Conservation (phyloP, 1,140 invertebrate genomes). For the Listronotus bonariensis region DNA sequence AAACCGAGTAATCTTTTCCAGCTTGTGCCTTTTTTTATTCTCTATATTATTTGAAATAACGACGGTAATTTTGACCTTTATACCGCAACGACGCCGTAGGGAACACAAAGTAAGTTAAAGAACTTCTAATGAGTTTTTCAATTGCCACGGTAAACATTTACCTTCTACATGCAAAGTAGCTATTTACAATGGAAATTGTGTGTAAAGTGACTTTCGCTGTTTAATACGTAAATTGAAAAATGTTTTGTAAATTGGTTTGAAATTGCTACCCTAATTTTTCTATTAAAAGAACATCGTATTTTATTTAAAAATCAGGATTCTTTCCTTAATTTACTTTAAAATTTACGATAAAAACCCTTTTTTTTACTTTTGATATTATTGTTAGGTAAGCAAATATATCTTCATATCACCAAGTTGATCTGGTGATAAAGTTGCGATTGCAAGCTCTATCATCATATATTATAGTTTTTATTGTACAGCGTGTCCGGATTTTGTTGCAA, state of each 20-base stretch:
- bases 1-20: conserved; percentile 8
- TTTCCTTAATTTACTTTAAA: too few species aligned
- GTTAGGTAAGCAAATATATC: too few species aligned
- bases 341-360: too few species aligned
- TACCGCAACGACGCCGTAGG: conserved; percentile 6
- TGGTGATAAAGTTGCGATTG: too few species aligned
- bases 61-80: conserved; percentile 13
- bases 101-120: conserved; percentile 13
- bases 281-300: too few species aligned
- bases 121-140: conserved; percentile 25
- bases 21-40: conserved; percentile 9
- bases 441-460: too few species aligned
- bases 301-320: too few species aligned
- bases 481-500: too few species aligned
- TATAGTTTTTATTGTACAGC: too few species aligned
- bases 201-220: conserved; percentile 13
- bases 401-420: too few species aligned
- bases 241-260: conserved; percentile 3
- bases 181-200: conserved; percentile 16
- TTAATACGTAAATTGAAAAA: conserved; percentile 5
- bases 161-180: conserved; percentile 20
- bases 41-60: conserved; percentile 17
- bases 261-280: too few species aligned
- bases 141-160: conserved; percentile 21
- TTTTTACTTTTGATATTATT: too few species aligned